Base-by-base conservation (phyloP, 2,113 vertebrate species). In the Tympanuchus pallidicinctus region DNA sequence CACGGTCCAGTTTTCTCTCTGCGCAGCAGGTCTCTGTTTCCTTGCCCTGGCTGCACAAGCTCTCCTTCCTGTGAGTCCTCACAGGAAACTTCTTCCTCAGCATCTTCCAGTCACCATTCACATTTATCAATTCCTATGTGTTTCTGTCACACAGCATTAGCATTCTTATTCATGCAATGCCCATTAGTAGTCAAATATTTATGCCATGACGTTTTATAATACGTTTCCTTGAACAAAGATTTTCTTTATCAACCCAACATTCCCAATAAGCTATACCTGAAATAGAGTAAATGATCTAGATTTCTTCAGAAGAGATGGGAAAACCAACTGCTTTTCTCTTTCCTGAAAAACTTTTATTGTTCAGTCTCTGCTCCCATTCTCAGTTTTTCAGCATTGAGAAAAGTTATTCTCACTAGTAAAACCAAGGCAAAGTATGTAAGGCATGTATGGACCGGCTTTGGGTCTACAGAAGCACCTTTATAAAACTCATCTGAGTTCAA, bases 381-480 rank as follows among this genome's bases (percentile, higher is more conserved):
- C 76, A 70, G 72, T 16, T 93, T 72, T 22, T 56, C 56, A 63
- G 56, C 40, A 48, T 36, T 34, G 36, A 14, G 25, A n/a, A 63
- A 78, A 74, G 36, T 30, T 28, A 25, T 15, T 66, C 13, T 59
- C 32, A 21, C 69, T 80, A 74, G 19, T 59, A 54, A 91, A 76
- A 64, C 21, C 24, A 73, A 38, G n/a, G 60, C 0, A 0, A 74
- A 12, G 7, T 27, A 50, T 3, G 2, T 8, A 13, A 82, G 17
- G 3, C 15, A 59, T 34, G 5, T 27, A 60, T 50, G 18, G 14
- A 38, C 30, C 80, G 22, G 40, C 34, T 13, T 40, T 84, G 18
- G 18, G 20, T 50, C 66, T 75, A n/a, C 12, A 59, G 80, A 88
- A 86, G 42, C 7, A 65, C 36, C 82, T 86, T 67, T 43, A 4